Evolutionary conservation across 92 coral and sea anemone genomes (phyloP), one percentile per base, ranked within the genome.

Genomic region (Palythoa grandiflora): DNA sequence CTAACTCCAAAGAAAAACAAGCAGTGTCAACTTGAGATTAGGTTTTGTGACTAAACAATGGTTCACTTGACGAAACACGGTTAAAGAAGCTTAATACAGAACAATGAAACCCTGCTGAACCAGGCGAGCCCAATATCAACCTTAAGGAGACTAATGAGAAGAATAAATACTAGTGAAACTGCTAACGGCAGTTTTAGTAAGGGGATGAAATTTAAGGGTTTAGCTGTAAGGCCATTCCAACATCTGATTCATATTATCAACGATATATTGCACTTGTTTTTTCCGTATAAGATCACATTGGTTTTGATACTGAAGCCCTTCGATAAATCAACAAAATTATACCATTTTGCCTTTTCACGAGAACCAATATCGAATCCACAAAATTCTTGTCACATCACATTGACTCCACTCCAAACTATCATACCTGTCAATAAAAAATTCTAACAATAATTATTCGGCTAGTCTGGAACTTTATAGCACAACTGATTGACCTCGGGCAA

Each of bases 21-120:
- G 75, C 75, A 66, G 74, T 66, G 12, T 80, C 74, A 40, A 80
- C 55, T 17, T 60, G 37, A 63, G 73, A 16, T 80, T 63, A 44
- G 28, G 47, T 81, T 77, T 63, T 81, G 86, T 65, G 75, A 81
- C 38, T 28, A 65, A 81, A 19, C 19, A 81, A 66, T 81, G 3
- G 15, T 66, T 47, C 75, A 81, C 48, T 19, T 66, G 60, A 66
- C 73, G 74, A 80, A 63, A 63, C 7, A 44, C 50, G 50, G 37
- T 20, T 63, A 60, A 40, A 66, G 40, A 66, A 48, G 75, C 59
- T 81, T 65, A 28, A 65, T 28, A 68, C 63, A 48, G 52, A 47
- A 66, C 20, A 81, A 61, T 37, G 38, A 60, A 54, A 38, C 40
- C n/a, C 54, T 47, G 61, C 72, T 21, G 36, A 28, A 44, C 38